Evolutionary conservation across 2,888 invertebrate genomes (phyloP), one percentile per base, ranked within the genome.

Genomic region (Meiosimyza decipiens): DNA sequence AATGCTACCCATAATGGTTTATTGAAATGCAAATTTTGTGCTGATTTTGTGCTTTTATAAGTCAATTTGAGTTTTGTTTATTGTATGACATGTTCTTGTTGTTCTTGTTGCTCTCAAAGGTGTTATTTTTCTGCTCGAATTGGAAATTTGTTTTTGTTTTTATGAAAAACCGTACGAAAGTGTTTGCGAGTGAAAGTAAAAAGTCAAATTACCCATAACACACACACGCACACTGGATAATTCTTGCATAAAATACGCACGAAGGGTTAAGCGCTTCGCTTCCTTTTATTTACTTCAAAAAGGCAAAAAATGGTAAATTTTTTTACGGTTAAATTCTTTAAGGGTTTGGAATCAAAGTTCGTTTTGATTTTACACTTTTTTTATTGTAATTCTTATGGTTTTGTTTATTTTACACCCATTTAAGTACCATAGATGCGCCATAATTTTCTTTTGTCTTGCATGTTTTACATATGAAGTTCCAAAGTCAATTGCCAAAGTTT

Each of bases 1-100:
- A 68, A 55, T 59, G 69, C n/a, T n/a, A 28, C 9, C 82, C 82
- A 82, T 84, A 84, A 82, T 82, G 82, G 82, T 84, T 85, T 83
- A 86, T 86, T 86, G 85, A 85, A 85, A 86, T 86, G 85, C 81
- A 85, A 86, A 86, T 86, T 85, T 85, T 81, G 76, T 84, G 86
- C 86, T 85, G 85, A 86, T 84, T 84, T 82, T 78, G 81, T 76
- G 79, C 79, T 81, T 84, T 86, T 83, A 82, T 80, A 80, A 82
- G 81, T 77, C 83, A 83, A 84, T 85, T 85, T 82, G 80, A 79
- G 74, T 75, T 76, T 73, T 72, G 40, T 40, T 40, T 40, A 40
- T 40, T 40, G 40, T 40, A 40, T 40, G 40, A 40, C 40, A 40
- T 9, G 40, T 40, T 40, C 4, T 40, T 40, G 40, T 40, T 40